A percentile compares a stretch with the other conserved stretches of the same genome.
phyloP scores from a whole-genome alignment of 2,888 invertebrate species.

The Chorisops tibialis region DNA sequence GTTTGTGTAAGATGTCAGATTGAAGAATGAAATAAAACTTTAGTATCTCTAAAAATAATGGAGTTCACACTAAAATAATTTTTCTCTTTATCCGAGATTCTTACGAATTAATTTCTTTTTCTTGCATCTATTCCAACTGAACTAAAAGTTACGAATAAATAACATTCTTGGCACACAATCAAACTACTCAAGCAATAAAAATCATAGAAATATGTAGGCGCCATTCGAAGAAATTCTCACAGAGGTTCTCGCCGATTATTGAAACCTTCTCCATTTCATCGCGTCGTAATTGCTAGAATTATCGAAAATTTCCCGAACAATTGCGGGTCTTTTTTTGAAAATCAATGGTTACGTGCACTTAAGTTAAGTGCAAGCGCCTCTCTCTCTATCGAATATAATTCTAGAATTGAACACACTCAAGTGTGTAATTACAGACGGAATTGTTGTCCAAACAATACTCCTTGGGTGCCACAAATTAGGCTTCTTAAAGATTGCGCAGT shows the following conservation, averaged over 20 bases:
- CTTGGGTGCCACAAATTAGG: slow-evolving; percentile 24
- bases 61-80: too few species aligned
- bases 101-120: too few species aligned
- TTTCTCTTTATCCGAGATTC: too few species aligned
- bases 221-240: slow-evolving; percentile 5
- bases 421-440: slow-evolving; percentile 16
- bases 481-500: slow-evolving; percentile 18
- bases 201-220: background rate
- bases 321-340: slow-evolving; percentile 11
- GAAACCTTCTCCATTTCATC: slow-evolving; percentile 6
- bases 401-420: slow-evolving; percentile 6
- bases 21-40: too few species aligned
- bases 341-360: slow-evolving; percentile 23
- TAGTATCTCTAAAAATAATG: too few species aligned
- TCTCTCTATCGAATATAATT: slow-evolving; percentile 9
- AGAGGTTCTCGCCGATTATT: background rate
- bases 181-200: too few species aligned
- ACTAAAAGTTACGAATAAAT: too few species aligned
- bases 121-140: too few species aligned
- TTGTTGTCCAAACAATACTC: slow-evolving; percentile 24
- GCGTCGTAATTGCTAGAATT: slow-evolving; percentile 16
- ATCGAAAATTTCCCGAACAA: slow-evolving; percentile 16
- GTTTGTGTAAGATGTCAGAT: too few species aligned
- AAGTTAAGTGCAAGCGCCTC: slow-evolving; percentile 25
- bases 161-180: too few species aligned